Conservation (phyloP, 2,113 vertebrate species). For the Cariama cristata region DNA sequence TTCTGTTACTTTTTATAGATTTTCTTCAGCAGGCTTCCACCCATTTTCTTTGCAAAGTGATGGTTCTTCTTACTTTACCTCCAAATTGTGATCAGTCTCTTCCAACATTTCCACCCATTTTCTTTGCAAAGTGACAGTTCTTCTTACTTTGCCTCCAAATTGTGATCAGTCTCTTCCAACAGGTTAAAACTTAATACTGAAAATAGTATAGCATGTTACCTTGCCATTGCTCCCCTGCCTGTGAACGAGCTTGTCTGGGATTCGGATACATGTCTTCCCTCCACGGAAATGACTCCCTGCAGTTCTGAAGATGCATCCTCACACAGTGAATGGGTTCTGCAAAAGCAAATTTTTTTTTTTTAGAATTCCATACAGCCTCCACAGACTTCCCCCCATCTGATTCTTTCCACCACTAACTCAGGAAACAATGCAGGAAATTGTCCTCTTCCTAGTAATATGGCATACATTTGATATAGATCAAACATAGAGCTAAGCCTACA, state of each 20-base stretch:
- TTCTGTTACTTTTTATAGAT: neutral
- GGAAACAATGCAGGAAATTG: neutral
- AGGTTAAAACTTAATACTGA: neutral
- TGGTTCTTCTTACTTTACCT: neutral
- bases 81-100: neutral
- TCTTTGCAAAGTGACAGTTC: neutral
- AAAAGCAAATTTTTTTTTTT: conserved; percentile 2
- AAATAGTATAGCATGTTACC: conserved; percentile 74
- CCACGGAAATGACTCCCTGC: conserved; percentile 76
- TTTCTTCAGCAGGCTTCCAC: neutral
- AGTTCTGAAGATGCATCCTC: conserved; percentile 76
- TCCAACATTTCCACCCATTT: too few species aligned
- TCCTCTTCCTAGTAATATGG: neutral
- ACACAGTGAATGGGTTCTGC: conserved; percentile 77
- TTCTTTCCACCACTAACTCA: neutral
- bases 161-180: neutral
- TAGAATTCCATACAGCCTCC: neutral
- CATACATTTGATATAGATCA: neutral
- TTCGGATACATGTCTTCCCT: conserved; percentile 68
- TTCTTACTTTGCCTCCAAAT: neutral
- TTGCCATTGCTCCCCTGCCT: conserved; percentile 81
- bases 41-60: neutral
- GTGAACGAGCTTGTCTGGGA: conserved; percentile 74
- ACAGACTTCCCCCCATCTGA: neutral
- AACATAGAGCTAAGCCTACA: neutral